These are phyloP conservation scores for Congeria kusceri DNA, from an alignment of 2,888 invertebrate species.

Conservation along the genomic window DNA sequence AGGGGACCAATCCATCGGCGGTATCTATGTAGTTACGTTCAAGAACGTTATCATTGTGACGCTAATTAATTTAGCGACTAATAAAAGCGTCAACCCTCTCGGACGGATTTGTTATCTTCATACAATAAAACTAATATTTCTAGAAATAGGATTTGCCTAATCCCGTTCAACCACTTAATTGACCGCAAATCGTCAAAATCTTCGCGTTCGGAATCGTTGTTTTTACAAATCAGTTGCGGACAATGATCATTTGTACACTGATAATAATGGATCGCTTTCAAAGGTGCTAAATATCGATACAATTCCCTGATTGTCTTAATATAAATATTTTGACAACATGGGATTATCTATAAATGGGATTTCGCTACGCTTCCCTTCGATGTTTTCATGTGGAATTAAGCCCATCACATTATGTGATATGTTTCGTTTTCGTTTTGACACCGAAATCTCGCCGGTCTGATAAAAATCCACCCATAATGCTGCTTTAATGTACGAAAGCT, in stretches of 20 bases:
- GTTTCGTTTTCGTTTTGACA: constrained; percentile 11
- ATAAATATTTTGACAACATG: constrained; percentile 49
- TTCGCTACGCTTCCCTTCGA: constrained; percentile 14
- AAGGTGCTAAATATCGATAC: constrained; percentile 28
- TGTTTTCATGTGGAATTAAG: constrained; percentile 22
- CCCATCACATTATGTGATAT: constrained; percentile 35
- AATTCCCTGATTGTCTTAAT: constrained; percentile 43
- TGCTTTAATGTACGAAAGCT: too few species aligned
- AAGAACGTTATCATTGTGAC: constrained; percentile 19
- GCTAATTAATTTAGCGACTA: constrained; percentile 37
- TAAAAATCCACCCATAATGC: too few species aligned
- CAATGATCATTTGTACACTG: too few species aligned
- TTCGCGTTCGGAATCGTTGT: constrained; percentile 36
- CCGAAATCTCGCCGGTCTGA: too few species aligned
- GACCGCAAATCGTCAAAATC: constrained; percentile 33
- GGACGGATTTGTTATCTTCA: constrained; percentile 15
- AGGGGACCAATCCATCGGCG: too few species aligned
- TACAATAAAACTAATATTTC: constrained; percentile 47
- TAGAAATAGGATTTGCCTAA: constrained; percentile 34
- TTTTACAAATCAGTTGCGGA: constrained; percentile 37
- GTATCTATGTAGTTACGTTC: constrained; percentile 27
- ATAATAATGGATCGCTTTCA: constrained; percentile 14
- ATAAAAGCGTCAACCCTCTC: constrained; percentile 46
- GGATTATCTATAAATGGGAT: constrained; percentile 45
- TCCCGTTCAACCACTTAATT: background rate